Evolutionary conservation across 2,797 vertebrate genomes (phyloP), one percentile per base, ranked within the genome.

Genomic region (Anas acuta): DNA sequence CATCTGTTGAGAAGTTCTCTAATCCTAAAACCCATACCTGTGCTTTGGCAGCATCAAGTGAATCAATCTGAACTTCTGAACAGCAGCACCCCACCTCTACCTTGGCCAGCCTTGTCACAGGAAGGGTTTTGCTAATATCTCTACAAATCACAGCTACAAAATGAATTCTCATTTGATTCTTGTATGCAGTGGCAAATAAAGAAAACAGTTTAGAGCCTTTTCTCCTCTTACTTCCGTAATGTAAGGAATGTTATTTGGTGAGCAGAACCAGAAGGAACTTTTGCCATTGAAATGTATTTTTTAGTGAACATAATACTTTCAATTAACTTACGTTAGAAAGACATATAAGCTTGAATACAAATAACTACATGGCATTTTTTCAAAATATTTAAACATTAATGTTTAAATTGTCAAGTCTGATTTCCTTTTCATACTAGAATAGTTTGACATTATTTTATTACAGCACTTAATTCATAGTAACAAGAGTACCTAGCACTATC

Each of bases 251-350:
- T 57, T 58, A 80, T 2, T 1, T 13, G 5, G 2, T 57, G 35
- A 86, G 45, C 3, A 53, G 51, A 84, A 17, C 5, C 71, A 62
- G 20, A 30, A 62, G 11, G 16, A 91, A 3, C 19, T 65, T 75
- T 22, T 41, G 13, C 33, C 72, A 51, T 3, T 20, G 14, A 69
- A 84, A 54, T 0, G 0, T 64, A 32, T 3, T 37, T 43, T 71
- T 75, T 35, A 54, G 37, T 13, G 9, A 3, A 78, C 30, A 2
- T 16, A 9, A 3, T 62, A 8, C 11, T 85, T 90, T 69, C 35
- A 58, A 32, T 21, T 45, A 41, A 69, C 32, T 62, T 3, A 26
- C 20, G 3, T n/a, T 75, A 78, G 41, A 88, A 78, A 51, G 12
- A 4, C 35, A 77, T 33, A 54, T 9, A 51, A 82, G 4, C 12